Conservation (phyloP, 2,797 vertebrate species). For the Vipera ursinii region DNA sequence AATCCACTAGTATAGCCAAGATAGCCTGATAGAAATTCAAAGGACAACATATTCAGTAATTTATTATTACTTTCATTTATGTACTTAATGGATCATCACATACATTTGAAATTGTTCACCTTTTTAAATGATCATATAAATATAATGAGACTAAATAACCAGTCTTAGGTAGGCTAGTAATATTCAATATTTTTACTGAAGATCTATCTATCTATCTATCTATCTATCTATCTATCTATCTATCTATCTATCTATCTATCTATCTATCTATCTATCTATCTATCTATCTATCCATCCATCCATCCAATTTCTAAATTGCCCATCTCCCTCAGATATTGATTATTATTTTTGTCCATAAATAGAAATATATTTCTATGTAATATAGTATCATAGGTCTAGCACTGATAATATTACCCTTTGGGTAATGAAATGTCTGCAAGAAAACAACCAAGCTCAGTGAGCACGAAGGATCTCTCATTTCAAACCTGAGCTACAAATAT, state of each 20-base stretch:
- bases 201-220: no score
- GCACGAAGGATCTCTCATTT: neutral
- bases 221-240: no score
- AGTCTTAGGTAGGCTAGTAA: neutral
- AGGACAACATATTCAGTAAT: constrained; percentile 23
- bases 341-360: neutral
- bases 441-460: neutral
- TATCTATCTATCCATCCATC: no score
- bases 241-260: no score
- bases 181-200: neutral
- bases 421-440: neutral
- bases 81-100: neutral
- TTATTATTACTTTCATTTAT: constrained; percentile 9
- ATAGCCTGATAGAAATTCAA: constrained; percentile 78
- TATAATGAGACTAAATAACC: neutral
- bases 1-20: constrained; percentile 96
- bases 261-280: no score
- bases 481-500: neutral
- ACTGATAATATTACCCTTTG: neutral
- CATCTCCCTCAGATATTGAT: neutral
- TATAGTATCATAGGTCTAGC: no score
- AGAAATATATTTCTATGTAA: neutral
- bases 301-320: neutral
- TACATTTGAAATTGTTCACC: neutral
- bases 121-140: neutral